Percentiles rank a stretch among this genome's conserved stretches.
phyloP scores from a whole-genome alignment of 1,140 invertebrate genomes.

The Rhizoglyphus robini region DNA sequence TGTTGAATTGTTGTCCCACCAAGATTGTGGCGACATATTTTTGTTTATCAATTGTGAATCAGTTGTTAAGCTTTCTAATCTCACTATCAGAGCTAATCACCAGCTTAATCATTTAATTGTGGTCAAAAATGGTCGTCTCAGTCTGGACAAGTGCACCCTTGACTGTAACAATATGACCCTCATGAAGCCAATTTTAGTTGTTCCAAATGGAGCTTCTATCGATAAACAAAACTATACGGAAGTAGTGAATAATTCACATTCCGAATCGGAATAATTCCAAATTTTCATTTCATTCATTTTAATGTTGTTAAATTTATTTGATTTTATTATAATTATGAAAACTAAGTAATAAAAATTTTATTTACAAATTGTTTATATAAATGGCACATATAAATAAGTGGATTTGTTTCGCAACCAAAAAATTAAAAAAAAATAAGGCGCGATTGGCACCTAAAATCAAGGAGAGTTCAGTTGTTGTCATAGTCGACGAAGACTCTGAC shows the following conservation, averaged over 20 bases:
- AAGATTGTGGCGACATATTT: constrained; percentile 25
- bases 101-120: constrained; percentile 20
- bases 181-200: neutral
- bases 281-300: too few species aligned
- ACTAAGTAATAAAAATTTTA: neutral
- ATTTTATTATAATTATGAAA: neutral
- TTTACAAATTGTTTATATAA: neutral
- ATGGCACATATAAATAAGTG: neutral
- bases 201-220: neutral
- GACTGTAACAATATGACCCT: neutral
- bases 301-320: too few species aligned
- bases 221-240: neutral
- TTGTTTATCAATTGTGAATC: constrained; percentile 19
- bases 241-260: too few species aligned
- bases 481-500: constrained; percentile 80
- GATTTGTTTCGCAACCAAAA: neutral
- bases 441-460: too few species aligned
- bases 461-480: constrained; percentile 41
- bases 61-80: constrained; percentile 19
- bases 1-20: constrained; percentile 19
- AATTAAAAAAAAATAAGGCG: too few species aligned
- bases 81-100: constrained; percentile 17
- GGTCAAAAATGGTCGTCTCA: constrained; percentile 22
- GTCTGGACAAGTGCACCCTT: constrained; percentile 13
- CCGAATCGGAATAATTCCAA: too few species aligned